Evolutionary conservation across 1,140 invertebrate genomes (phyloP).

Genomic region (Augochlora pura): DNA sequence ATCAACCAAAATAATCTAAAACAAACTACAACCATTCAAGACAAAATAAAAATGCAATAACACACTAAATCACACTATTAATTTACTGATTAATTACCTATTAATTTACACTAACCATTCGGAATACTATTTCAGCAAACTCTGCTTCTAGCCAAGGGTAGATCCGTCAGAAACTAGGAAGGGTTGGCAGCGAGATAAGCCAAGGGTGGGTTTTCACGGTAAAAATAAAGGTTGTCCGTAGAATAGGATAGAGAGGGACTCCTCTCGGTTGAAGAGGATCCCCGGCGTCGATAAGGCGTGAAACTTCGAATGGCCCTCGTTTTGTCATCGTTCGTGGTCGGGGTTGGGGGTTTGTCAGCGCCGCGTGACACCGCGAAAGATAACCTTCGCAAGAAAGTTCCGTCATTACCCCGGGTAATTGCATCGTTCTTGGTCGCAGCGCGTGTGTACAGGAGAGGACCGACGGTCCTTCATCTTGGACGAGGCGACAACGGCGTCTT

Average conservation of each 20-base stretch:
- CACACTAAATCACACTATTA: too few species aligned
- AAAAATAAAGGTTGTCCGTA: constrained; percentile 44
- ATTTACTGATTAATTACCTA: too few species aligned
- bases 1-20: too few species aligned
- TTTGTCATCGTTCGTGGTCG: constrained; percentile 33
- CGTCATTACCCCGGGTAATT: constrained; percentile 62
- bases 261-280: constrained; percentile 23
- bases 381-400: constrained; percentile 58
- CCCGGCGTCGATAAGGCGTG: constrained; percentile 41
- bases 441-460: constrained; percentile 50
- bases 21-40: too few species aligned
- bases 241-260: background rate
- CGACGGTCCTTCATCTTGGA: constrained; percentile 25
- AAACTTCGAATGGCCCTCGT: constrained; percentile 25
- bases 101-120: too few species aligned
- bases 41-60: too few species aligned
- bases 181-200: too few species aligned
- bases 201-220: background rate
- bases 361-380: constrained; percentile 52
- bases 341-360: constrained; percentile 13
- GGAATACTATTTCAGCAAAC: too few species aligned
- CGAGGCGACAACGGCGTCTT: constrained; percentile 17
- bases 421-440: constrained; percentile 55
- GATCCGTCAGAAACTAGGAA: too few species aligned
- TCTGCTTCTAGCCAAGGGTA: too few species aligned